Conservation (phyloP, 1,140 invertebrate species). For the Monochamus saltuarius region DNA sequence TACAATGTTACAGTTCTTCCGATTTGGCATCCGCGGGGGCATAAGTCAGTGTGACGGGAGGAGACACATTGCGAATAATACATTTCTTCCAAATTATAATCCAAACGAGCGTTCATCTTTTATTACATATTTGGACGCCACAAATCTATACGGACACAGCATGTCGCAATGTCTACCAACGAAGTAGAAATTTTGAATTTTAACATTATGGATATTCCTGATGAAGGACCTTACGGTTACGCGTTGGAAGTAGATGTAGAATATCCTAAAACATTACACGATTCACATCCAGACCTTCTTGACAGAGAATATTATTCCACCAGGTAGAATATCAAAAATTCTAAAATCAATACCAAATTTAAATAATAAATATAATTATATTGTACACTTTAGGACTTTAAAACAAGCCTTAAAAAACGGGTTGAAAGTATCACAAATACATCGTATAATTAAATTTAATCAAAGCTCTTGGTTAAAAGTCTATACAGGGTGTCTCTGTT, state of each 20-base stretch:
- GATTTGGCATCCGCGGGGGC: constrained; percentile 50
- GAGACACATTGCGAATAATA: constrained; percentile 49
- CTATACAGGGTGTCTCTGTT: too few relatives aligned
- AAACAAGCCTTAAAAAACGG: constrained; percentile 43
- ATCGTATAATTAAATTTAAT: constrained; percentile 55
- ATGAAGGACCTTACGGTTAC: constrained; percentile 52
- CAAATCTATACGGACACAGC: constrained; percentile 56
- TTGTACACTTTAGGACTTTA: constrained; percentile 50
- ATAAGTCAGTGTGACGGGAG: constrained; percentile 44
- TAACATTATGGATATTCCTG: constrained; percentile 36
- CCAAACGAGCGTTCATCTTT: constrained; percentile 28
- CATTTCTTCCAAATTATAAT: constrained; percentile 36
- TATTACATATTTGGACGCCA: constrained; percentile 39
- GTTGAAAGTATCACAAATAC: constrained; percentile 44
- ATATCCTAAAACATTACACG: constrained; percentile 44
- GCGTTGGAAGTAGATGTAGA: constrained; percentile 54
- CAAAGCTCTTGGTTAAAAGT: constrained; percentile 55
- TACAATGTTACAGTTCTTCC: constrained; percentile 47
- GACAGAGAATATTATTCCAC: constrained; percentile 38
- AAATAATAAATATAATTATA: constrained; percentile 44
- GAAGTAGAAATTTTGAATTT: constrained; percentile 22
- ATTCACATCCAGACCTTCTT: constrained; percentile 49
- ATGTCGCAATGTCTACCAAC: constrained; percentile 52
- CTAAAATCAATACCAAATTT: constrained; percentile 52
- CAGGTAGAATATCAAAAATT: constrained; percentile 30